Percentiles rank a stretch among this genome's conserved stretches.
These are phyloP conservation scores for Prunella fulvescens DNA, from an alignment of 2,113 vertebrate species.

Conservation along the genomic window DNA sequence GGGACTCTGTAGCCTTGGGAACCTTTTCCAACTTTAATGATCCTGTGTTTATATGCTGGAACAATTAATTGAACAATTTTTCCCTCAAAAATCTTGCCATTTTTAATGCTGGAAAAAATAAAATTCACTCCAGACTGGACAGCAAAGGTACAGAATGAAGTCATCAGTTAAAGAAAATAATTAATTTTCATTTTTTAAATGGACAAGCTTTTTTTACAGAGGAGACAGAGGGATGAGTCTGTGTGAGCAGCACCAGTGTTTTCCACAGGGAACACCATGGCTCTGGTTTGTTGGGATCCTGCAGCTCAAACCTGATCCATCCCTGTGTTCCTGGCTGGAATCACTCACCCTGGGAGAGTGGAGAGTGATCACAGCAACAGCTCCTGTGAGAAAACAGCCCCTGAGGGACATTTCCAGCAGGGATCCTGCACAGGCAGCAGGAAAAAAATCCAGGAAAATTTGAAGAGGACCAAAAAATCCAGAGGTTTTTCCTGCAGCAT, in stretches of 20 bases:
- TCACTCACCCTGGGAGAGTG: accelerated
- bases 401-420: not conserved
- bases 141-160: not conserved
- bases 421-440: not conserved
- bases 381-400: accelerated
- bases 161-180: accelerated
- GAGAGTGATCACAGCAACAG: accelerated
- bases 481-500: not conserved
- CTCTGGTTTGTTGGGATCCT: not conserved
- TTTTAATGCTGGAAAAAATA: not conserved
- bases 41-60: not conserved
- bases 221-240: not conserved
- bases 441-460: not conserved
- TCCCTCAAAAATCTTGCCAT: not conserved
- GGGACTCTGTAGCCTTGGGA: accelerated
- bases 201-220: accelerated
- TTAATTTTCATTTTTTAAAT: not conserved
- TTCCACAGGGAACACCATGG: accelerated
- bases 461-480: not conserved
- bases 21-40: not conserved
- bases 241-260: not conserved
- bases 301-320: not conserved
- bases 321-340: not conserved
- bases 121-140: not conserved
- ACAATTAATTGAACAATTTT: not conserved